Conservation (phyloP, 2,113 vertebrate genomes). For the Hymenochirus boettgeri region DNA sequence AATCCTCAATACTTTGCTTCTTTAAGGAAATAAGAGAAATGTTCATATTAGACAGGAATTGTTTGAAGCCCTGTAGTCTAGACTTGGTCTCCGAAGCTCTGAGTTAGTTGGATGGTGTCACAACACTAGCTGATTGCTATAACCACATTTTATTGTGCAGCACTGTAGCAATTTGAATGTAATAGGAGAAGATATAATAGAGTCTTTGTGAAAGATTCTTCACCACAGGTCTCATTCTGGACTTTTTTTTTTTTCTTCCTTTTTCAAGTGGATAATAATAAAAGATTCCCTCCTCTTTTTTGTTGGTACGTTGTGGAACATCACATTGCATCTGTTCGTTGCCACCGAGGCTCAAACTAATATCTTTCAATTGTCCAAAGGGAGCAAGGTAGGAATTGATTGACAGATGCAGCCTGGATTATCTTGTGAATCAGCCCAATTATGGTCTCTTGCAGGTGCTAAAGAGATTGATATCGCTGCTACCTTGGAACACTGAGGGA, state of each 20-base stretch:
- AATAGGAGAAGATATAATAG: conserved; percentile 3
- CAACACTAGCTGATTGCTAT: no score
- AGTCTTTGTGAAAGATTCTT: conserved; percentile 22
- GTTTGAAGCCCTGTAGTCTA: no score
- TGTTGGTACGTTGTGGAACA: conserved; percentile 49
- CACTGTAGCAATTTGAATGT: conserved; percentile 5
- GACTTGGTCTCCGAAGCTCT: no score
- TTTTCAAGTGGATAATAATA: conserved; percentile 51
- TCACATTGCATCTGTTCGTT: conserved; percentile 63
- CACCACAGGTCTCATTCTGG: conserved; percentile 33
- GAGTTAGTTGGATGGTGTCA: no score
- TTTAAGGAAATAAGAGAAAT: no score
- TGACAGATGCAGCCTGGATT: conserved; percentile 75
- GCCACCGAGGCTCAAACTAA: conserved; percentile 73
- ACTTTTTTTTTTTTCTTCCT: conserved; percentile 36
- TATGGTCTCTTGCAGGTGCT: conserved; percentile 87
- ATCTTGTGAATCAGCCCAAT: conserved; percentile 70
- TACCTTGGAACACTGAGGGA: conserved; percentile 97
- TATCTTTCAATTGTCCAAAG: conserved; percentile 78
- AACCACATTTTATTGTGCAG: neutral
- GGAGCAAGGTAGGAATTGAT: conserved; percentile 65
- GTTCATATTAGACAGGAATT: no score
- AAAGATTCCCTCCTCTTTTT: conserved; percentile 51
- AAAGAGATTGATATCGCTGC: conserved; percentile 98
- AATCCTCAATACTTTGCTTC: no score